A percentile compares a stretch with the other conserved stretches of the same genome.
Conservation (phyloP, 2,113 vertebrate species). For the Phocoena sinus region DNA sequence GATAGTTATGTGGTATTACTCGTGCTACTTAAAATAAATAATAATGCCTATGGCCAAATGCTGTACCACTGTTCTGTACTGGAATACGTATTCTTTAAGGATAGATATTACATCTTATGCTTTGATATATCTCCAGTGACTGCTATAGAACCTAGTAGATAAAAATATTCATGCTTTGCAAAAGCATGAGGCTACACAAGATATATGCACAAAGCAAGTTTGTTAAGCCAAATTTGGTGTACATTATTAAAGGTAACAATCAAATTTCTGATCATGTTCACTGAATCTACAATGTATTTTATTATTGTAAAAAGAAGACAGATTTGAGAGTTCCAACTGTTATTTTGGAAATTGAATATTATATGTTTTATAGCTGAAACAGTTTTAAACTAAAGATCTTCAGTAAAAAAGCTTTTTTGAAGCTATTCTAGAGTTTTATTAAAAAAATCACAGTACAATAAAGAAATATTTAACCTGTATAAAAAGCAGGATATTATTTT, state of each 20-base stretch:
- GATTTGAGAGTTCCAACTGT: neutral
- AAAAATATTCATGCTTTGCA: neutral
- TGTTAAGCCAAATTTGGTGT: neutral
- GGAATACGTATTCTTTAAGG: neutral
- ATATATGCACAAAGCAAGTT: neutral
- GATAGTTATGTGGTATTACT: neutral
- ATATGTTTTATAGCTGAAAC: neutral
- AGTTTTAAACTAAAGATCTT: neutral
- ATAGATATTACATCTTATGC: neutral
- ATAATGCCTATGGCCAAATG: neutral
- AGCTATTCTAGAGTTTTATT: neutral
- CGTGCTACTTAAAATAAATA: neutral
- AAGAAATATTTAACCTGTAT: neutral
- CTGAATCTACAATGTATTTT: neutral
- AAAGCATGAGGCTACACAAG: neutral
- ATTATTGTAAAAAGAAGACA: constrained; percentile 2
- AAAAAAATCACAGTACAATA: constrained; percentile 7
- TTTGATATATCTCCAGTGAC: neutral
- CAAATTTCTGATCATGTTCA: neutral
- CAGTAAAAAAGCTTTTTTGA: neutral
- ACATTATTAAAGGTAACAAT: neutral
- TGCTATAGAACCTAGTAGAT: neutral
- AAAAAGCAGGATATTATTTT: neutral
- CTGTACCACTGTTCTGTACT: neutral
- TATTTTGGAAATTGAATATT: neutral